A percentile compares a stretch with the other conserved stretches of the same genome.
Conservation (phyloP, 1,140 invertebrate species). For the Aphelenchoides fujianensis region DNA sequence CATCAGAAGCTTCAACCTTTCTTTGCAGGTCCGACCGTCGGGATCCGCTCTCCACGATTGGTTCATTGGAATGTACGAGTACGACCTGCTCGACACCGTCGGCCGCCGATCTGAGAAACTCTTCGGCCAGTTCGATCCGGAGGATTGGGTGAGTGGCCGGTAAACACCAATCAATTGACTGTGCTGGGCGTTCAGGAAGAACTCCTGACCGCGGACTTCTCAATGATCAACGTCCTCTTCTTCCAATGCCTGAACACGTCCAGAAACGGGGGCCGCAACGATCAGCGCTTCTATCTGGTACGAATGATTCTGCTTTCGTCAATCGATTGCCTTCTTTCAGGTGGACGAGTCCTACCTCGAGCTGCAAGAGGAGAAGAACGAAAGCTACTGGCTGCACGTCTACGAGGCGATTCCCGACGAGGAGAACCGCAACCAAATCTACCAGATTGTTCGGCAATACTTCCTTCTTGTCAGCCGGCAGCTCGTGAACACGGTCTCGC, state of each 20-base stretch:
- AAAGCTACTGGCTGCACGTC: not conserved
- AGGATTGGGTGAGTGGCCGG: constrained; percentile 14
- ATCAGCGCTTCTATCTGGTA: not conserved
- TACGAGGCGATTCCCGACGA: not conserved
- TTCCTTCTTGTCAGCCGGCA: not conserved
- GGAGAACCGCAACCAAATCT: not conserved
- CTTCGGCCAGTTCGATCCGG: not conserved
- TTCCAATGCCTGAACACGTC: not conserved
- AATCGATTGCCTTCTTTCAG: too few species aligned
- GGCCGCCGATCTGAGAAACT: constrained; percentile 7
- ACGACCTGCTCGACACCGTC: not conserved
- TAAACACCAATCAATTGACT: not conserved
- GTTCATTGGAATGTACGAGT: not conserved
- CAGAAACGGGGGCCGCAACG: not conserved
- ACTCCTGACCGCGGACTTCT: constrained; percentile 5
- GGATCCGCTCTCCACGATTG: constrained; percentile 1
- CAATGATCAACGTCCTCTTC: not conserved
- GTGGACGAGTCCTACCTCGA: too few species aligned
- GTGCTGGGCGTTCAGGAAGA: constrained; percentile 2
- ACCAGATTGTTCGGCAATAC: not conserved
- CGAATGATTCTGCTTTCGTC: too few species aligned
- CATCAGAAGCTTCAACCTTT: not conserved
- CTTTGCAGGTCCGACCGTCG: not conserved
- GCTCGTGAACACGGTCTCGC: not conserved
- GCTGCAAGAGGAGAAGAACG: not conserved